Base-by-base conservation (phyloP, 2,888 invertebrate species). In the Tipula unca region DNA sequence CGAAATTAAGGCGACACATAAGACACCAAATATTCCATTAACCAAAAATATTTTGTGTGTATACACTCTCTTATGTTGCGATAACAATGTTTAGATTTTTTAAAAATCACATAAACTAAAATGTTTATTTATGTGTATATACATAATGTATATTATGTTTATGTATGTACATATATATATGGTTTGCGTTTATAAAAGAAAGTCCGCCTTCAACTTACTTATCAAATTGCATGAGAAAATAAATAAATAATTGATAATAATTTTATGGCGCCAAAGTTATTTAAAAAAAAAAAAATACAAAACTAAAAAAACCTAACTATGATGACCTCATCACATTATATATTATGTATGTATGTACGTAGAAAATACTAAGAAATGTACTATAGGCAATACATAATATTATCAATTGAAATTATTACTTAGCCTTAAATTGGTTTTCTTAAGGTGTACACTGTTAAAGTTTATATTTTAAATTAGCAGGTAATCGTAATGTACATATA, bases 211-310 rank as follows among this genome's bases (percentile, higher is more conserved):
- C 69, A 25, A 69, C 69, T 25, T 8, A 25, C 54, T 69, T 69
- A 69, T 69, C 69, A 69, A 69, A 69, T 69, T 69, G 69, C 69
- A 69, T 69, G 69, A 69, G 69, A 69, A 69, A 69, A 69, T 69
- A 69, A 69, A 69, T 69, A 69, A 69, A 69, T 69, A 69, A 69
- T 69, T 69, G 69, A 69, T 69, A 69, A 69, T 69, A 69, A 69
- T 69, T 69, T 69, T 10, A 25, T 69, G 69, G 69, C 69, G 69
- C 69, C 69, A 69, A 69, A 69, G 69, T 69, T 69, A 69, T 69
- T 69, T 69, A 69, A 25, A 48, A 39, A 39, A 6, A 2, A 48
- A 1, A 42, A 42, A 42, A n/a, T n/a, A 42, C 14, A n/a, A n/a
- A 42, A 69, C 5, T 4, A 39, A 39, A 39, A 39, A n/a, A 48